Conservation (phyloP, 2,113 vertebrate species). For the Neoarius graeffei region DNA sequence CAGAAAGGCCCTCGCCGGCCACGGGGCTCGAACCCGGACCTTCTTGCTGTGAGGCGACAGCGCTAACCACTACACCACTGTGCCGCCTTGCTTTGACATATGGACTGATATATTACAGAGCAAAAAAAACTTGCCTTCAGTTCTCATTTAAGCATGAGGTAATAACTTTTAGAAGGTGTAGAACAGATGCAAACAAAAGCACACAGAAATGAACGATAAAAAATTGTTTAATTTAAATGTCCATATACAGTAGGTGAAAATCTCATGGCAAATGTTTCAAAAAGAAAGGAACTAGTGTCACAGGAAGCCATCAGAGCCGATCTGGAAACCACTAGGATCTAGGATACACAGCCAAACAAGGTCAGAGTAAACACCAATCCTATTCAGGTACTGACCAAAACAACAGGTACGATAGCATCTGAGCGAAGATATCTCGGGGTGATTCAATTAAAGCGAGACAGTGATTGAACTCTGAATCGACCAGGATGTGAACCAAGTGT, state of each 20-base stretch:
- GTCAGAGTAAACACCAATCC: neutral
- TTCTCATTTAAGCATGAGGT: too few relatives aligned
- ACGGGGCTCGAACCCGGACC: too few relatives aligned
- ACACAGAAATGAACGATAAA: neutral
- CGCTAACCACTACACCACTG: too few relatives aligned
- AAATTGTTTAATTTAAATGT: neutral
- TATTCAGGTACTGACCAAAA: neutral
- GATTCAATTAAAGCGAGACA: neutral
- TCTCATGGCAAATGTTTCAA: neutral
- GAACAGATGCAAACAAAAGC: neutral
- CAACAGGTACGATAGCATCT: neutral
- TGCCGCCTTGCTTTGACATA: too few relatives aligned
- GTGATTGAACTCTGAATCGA: neutral
- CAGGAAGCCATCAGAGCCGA: neutral
- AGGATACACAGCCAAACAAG: neutral
- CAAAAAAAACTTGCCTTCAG: too few relatives aligned
- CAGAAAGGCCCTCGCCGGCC: too few relatives aligned
- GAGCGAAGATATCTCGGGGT: neutral
- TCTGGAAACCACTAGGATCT: neutral
- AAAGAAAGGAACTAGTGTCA: neutral
- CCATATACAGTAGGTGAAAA: neutral
- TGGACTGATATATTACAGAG: too few relatives aligned
- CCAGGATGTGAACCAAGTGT: neutral
- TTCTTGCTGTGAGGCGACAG: too few relatives aligned
- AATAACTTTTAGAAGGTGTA: neutral